These are phyloP conservation scores for Platycheirus albimanus DNA, from an alignment of 2,888 invertebrate species.

Conservation along the genomic window DNA sequence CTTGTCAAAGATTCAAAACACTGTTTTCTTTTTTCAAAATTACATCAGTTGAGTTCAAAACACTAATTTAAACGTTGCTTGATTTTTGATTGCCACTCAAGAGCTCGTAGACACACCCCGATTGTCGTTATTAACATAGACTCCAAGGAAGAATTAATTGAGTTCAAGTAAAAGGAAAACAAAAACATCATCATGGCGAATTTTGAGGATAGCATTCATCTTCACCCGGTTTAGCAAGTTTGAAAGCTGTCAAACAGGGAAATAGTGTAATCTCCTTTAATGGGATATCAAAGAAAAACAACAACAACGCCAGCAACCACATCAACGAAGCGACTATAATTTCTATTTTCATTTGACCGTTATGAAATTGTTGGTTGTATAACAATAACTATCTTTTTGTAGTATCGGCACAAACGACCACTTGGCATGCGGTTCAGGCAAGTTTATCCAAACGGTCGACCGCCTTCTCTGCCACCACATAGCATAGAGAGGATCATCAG, in stretches of 20 bases:
- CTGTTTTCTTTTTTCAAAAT: too few relatives aligned
- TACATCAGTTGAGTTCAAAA: too few relatives aligned
- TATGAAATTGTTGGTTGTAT: conserved; percentile 73
- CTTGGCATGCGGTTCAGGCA: conserved; percentile 71
- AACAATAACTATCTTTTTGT: conserved; percentile 71
- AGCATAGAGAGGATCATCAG: conserved; percentile 20
- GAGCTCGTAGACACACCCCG: too few relatives aligned
- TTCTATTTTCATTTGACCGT: conserved; percentile 74
- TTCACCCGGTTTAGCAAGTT: conserved; percentile 9
- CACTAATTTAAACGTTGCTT: too few relatives aligned
- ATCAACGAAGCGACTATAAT: conserved; percentile 56
- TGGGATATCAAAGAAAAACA: conserved; percentile 46
- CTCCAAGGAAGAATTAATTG: too few relatives aligned
- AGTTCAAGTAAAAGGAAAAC: neutral
- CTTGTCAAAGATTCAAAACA: too few relatives aligned
- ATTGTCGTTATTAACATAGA: too few relatives aligned
- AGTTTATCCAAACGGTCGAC: conserved; percentile 68
- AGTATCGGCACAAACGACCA: conserved; percentile 67
- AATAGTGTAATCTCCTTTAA: conserved; percentile 62
- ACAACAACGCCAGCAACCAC: too few relatives aligned
- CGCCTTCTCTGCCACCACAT: conserved; percentile 50
- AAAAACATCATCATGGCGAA: neutral
- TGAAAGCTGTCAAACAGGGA: conserved; percentile 67
- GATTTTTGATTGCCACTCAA: too few relatives aligned
- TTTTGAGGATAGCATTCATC: neutral